phyloP scores from a whole-genome alignment of 2,113 vertebrate species.

The Heteronetta atricapilla region DNA sequence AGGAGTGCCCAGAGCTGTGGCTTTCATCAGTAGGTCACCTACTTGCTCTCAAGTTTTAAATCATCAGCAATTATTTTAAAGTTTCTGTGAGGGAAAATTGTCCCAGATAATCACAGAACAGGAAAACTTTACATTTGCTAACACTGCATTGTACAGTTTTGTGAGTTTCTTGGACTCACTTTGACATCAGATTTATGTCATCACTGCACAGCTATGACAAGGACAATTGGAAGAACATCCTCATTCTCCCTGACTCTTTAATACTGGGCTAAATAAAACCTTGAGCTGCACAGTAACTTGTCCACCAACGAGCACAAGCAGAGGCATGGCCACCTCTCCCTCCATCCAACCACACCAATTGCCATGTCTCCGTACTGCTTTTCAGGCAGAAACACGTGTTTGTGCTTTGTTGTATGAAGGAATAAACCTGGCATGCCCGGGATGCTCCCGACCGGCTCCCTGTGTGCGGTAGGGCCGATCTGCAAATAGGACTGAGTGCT shows the following conservation, averaged over 20 bases:
- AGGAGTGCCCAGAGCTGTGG: background rate
- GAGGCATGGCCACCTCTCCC: background rate
- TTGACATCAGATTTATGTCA: background rate
- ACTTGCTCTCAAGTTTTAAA: slow-evolving; percentile 7
- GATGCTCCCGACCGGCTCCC: accelerated
- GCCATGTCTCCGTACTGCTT: background rate
- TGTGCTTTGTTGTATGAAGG: accelerated
- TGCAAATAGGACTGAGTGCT: background rate
- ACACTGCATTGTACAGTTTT: background rate
- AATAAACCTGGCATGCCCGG: accelerated
- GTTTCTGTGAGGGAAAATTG: background rate
- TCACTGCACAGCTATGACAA: background rate
- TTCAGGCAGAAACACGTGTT: background rate
- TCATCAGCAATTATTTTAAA: slow-evolving; percentile 38
- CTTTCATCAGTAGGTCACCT: slow-evolving; percentile 32
- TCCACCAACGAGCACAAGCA: background rate
- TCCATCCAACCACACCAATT: accelerated
- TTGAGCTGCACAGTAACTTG: background rate
- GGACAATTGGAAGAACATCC: background rate
- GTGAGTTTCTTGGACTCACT: background rate
- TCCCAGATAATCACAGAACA: background rate
- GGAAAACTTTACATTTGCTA: background rate
- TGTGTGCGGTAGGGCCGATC: accelerated
- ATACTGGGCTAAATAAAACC: background rate
- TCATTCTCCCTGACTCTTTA: background rate